Base-by-base conservation (phyloP, 2,888 invertebrate species). In the Ligdia adustata region DNA sequence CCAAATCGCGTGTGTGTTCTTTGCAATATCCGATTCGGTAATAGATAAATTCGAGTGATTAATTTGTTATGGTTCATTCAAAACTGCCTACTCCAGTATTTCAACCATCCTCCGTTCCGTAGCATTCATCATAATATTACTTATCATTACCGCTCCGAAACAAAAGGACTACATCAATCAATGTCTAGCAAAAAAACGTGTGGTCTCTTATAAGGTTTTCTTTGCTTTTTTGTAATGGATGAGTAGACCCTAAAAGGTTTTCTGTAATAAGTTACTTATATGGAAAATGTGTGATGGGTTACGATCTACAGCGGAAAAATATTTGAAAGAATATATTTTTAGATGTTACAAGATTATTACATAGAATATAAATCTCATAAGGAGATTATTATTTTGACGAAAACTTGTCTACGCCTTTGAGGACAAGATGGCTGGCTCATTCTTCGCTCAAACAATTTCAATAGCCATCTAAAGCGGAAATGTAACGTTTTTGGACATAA, bases 81-180 rank as follows among this genome's bases (percentile, higher is more conserved):
- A 9, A 28, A 35, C 9, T 43, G 14, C 42, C 48, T 12, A 3
- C 38, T 49, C 42, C 42, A 49, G n/a, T 31, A 22, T 15, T 42
- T 38, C 33, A 11, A 13, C 9, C 14, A 37, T 29, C 35, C 28
- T 13, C 13, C 52, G 3, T 35, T 31, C 29, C 18, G 7, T 60
- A 66, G 55, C 69, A 81, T 79, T 77, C 64, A 74, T 75, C 73
- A 78, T 72, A 70, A 72, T 66, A 74, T 74, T 72, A 73, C 74
- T 76, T 72, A 76, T 74, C 73, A 75, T 76, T 76, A 73, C 66
- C 48, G 61, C 52, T 72, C 63, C 58, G 63, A 71, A 79, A 80
- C 76, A 79, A 79, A 79, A 63, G 63, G 57, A 45, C 33, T 18
- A 22, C 72, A 81, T 81, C 78, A 72, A 75, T 81, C 81, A 70